These are phyloP conservation scores for Cydia splendana DNA, from an alignment of 1,140 invertebrate species.

Conservation along the genomic window DNA sequence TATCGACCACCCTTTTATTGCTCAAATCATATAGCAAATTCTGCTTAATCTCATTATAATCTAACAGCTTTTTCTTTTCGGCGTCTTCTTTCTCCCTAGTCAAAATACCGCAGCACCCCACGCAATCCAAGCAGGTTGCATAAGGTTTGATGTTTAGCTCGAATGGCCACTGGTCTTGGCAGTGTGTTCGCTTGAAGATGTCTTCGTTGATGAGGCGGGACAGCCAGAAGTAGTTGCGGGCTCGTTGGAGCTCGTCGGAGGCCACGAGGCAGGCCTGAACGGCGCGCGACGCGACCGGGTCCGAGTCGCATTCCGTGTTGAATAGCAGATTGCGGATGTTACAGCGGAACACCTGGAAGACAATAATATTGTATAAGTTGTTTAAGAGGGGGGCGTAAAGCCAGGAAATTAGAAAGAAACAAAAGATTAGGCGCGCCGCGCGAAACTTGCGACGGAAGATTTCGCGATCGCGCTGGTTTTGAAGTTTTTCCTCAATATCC, in stretches of 20 bases:
- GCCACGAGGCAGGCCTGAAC: constrained; percentile 53
- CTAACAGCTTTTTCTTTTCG: not conserved
- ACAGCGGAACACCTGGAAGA: constrained; percentile 61
- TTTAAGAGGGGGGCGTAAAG: no score
- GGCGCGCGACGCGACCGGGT: constrained; percentile 56
- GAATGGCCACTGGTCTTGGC: constrained; percentile 52
- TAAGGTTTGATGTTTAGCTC: constrained; percentile 25
- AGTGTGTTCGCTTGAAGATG: constrained; percentile 47
- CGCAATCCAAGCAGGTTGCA: constrained; percentile 32
- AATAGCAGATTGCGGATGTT: constrained; percentile 61
- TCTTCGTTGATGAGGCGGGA: constrained; percentile 52
- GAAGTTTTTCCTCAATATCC: no score
- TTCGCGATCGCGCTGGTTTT: no score
- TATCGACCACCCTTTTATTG: not conserved
- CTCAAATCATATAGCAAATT: not conserved
- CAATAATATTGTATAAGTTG: no score
- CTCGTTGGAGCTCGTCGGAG: constrained; percentile 47
- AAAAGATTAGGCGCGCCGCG: no score
- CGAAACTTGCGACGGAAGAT: no score
- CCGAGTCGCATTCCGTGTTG: constrained; percentile 50
- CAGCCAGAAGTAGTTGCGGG: constrained; percentile 58
- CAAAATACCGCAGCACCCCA: constrained; percentile 41
- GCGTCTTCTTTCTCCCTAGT: constrained; percentile 3
- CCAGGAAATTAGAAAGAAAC: no score
- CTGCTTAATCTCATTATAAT: constrained; percentile 12